Base-by-base conservation (phyloP, 2,888 invertebrate genomes). In the Kryphioiulus occultus region DNA sequence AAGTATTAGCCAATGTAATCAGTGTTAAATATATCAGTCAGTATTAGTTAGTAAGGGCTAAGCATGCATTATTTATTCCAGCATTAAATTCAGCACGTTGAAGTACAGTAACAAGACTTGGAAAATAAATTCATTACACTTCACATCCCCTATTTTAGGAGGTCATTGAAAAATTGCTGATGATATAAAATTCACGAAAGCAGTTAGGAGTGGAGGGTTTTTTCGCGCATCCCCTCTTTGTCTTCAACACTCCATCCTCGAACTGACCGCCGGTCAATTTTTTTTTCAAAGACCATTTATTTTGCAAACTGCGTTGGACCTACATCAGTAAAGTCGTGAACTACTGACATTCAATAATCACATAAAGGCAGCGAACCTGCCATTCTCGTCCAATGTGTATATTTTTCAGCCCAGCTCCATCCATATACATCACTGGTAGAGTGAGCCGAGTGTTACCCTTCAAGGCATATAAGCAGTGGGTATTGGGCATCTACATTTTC, bases 211-310 rank as follows among this genome's bases (percentile, higher is more conserved):
- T 19, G 53, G 53, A 53, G 53, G 53, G 19, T 53, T 53, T 53
- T 53, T 53, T 53, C 15, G 19, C 53, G 15, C 53, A 53, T 53
- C 53, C 53, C 19, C 53, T 53, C 53, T 53, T 53, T 53, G 53
- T 53, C 53, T 53, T 53, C 53, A 53, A 53, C 53, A 53, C 53
- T 53, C 53, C 53, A 53, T 53, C 53, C 53, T 53, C 53, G 53
- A 53, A 53, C 53, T 53, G 53, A 53, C 53, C 53, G 53, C 53
- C 19, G 53, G 53, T 53, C 53, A 53, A 19, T 53, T 53, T 53
- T 53, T 53, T 53, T 53, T 53, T 53, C 19, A 53, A 53, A 53
- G 53, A 15, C 53, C 53, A 53, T 53, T 53, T 53, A 53, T 53
- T 53, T 53, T 53, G 53, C 53, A 53, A 53, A 53, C 53, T 53